These are phyloP conservation scores for Pteromalus puparum DNA, from an alignment of 1,140 invertebrate genomes.

Conservation along the genomic window DNA sequence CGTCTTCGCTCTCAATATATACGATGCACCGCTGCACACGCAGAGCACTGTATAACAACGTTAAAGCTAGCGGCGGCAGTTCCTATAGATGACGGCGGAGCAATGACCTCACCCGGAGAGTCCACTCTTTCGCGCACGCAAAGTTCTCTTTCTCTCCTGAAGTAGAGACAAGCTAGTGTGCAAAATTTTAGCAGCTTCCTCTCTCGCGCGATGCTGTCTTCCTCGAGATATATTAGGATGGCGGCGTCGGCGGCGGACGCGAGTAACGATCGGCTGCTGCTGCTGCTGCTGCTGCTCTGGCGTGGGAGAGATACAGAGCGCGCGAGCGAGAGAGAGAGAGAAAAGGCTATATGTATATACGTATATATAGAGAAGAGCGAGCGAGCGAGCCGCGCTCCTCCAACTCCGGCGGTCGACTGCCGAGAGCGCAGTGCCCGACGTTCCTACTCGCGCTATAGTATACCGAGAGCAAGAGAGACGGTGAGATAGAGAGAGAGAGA, in stretches of 20 bases:
- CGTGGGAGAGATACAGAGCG: neutral
- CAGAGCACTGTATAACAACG: too few relatives aligned
- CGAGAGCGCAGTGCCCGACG: neutral
- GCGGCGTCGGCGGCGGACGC: neutral
- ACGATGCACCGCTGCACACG: too few relatives aligned
- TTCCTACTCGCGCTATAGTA: neutral
- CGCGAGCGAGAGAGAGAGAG: too few relatives aligned
- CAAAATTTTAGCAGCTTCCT: too few relatives aligned
- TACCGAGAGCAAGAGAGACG: neutral
- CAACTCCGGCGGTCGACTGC: slow-evolving; percentile 36
- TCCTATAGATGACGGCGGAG: slow-evolving; percentile 49
- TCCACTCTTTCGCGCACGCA: neutral
- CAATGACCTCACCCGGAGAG: neutral
- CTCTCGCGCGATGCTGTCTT: too few relatives aligned
- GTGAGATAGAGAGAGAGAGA: neutral
- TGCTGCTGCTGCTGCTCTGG: neutral
- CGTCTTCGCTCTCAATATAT: too few relatives aligned
- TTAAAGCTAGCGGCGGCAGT: neutral
- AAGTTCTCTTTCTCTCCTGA: too few relatives aligned
- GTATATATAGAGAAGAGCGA: neutral
- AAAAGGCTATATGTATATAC: neutral
- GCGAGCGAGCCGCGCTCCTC: slow-evolving; percentile 1
- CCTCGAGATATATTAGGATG: too few relatives aligned
- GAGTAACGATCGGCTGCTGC: slow-evolving; percentile 6
- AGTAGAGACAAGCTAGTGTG: too few relatives aligned